Conservation (phyloP, 2,797 vertebrate genomes). For the Microctenopoma steveboyesi region DNA sequence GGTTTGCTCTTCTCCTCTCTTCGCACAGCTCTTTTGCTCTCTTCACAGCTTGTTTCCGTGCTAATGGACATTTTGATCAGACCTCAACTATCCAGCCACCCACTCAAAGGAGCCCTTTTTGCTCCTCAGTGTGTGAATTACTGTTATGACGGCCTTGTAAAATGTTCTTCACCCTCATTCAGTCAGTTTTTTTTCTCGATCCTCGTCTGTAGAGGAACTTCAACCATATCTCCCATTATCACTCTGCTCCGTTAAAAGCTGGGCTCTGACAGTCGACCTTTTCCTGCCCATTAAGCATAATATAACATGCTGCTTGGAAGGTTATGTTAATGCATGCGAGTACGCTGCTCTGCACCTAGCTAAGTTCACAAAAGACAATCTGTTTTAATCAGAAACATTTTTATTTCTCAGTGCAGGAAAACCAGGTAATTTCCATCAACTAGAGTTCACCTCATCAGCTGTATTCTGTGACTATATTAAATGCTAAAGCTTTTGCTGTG, state of each 20-base stretch:
- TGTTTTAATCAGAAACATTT: slow-evolving; percentile 4
- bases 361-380: not conserved
- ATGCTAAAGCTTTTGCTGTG: slow-evolving; percentile 38
- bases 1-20: slow-evolving; percentile 30
- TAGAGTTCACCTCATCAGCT: slow-evolving; percentile 47
- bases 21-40: slow-evolving; percentile 45
- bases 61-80: slow-evolving; percentile 75
- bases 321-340: slow-evolving; percentile 36
- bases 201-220: slow-evolving; percentile 45
- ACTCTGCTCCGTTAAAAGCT: slow-evolving; percentile 53
- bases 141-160: slow-evolving; percentile 73
- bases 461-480: slow-evolving; percentile 48
- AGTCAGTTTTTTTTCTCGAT: slow-evolving; percentile 39
- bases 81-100: slow-evolving; percentile 62
- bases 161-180: slow-evolving; percentile 65
- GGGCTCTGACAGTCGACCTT: slow-evolving; percentile 55
- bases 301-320: slow-evolving; percentile 48
- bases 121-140: slow-evolving; percentile 74
- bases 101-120: slow-evolving; percentile 68
- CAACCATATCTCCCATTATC: slow-evolving; percentile 58
- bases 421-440: slow-evolving; percentile 39
- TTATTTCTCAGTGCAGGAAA: not conserved
- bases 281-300: slow-evolving; percentile 60
- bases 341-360: not conserved
- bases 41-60: slow-evolving; percentile 63